Evolutionary conservation across 2,888 invertebrate genomes (phyloP).

Genomic region (Papilio protenor): DNA sequence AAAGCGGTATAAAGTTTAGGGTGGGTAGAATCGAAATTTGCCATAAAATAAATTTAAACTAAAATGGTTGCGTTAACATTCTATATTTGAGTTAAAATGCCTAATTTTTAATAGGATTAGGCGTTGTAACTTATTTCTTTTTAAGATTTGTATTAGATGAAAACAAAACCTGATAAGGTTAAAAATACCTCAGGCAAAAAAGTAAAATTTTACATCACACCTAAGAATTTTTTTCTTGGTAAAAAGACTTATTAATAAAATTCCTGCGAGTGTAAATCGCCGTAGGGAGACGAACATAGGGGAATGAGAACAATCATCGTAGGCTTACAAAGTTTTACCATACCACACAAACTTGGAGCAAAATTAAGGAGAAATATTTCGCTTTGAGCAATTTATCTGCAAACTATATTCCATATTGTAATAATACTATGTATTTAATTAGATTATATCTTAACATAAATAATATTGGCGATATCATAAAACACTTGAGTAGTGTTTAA

Average conservation of each 20-base stretch:
- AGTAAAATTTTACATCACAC: not conserved
- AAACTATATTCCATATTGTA: not conserved
- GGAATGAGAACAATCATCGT: slow-evolving; percentile 21
- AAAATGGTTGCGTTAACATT: not conserved
- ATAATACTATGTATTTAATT: not conserved
- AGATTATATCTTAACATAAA: not conserved
- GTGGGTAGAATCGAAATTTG: not conserved
- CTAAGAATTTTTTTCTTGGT: not conserved
- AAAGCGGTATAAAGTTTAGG: not conserved
- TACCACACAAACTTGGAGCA: slow-evolving; percentile 4
- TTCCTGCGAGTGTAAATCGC: slow-evolving; percentile 8
- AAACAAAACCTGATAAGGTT: too few species aligned
- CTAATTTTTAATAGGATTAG: not conserved
- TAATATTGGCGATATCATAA: not conserved
- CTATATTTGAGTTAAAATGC: not conserved
- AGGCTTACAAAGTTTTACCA: slow-evolving; percentile 45
- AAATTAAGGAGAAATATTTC: slow-evolving; percentile 27
- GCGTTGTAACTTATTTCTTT: too few species aligned
- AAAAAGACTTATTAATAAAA: slow-evolving; percentile 9
- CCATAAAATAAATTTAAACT: not conserved
- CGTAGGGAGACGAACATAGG: slow-evolving; percentile 25
- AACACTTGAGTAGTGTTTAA: not conserved
- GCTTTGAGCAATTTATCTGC: slow-evolving; percentile 26
- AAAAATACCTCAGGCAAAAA: too few species aligned
- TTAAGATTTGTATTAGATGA: not conserved